These are phyloP conservation scores for Panurus biarmicus DNA, from an alignment of 2,113 vertebrate species.

Conservation along the genomic window DNA sequence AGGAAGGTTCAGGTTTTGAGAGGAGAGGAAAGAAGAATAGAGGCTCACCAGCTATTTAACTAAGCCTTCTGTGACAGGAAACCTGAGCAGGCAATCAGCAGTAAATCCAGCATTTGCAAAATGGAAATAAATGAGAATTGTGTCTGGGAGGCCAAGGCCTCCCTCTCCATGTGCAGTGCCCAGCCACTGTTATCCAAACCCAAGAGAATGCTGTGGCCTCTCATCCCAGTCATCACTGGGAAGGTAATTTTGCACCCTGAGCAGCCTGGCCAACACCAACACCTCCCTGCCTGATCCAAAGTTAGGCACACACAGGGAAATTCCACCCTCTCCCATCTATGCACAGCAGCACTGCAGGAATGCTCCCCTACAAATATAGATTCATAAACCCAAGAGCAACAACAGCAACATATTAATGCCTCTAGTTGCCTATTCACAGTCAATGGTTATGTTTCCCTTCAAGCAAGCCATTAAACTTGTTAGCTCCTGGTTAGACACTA, in stretches of 20 bases:
- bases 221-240: neutral
- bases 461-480: conserved; percentile 62
- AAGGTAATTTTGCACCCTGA: neutral
- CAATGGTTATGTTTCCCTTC: conserved; percentile 39
- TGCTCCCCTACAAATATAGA: neutral
- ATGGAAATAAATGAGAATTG: conserved; percentile 11
- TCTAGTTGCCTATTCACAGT: conserved; percentile 44
- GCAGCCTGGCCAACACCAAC: neutral
- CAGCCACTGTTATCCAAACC: neutral
- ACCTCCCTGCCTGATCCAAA: neutral
- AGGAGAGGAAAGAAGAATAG: neutral
- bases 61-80: neutral
- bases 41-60: neutral
- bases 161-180: neutral
- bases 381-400: neutral
- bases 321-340: neutral
- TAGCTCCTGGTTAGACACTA: conserved; percentile 55
- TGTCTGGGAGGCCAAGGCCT: neutral
- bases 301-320: neutral
- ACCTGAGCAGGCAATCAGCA: neutral
- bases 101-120: neutral
- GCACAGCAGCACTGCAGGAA: neutral
- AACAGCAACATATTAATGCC: neutral
- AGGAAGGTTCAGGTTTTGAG: neutral
- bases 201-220: neutral